Evolutionary conservation across 2,113 vertebrate genomes (phyloP).

Genomic region (Etia nguti): DNA sequence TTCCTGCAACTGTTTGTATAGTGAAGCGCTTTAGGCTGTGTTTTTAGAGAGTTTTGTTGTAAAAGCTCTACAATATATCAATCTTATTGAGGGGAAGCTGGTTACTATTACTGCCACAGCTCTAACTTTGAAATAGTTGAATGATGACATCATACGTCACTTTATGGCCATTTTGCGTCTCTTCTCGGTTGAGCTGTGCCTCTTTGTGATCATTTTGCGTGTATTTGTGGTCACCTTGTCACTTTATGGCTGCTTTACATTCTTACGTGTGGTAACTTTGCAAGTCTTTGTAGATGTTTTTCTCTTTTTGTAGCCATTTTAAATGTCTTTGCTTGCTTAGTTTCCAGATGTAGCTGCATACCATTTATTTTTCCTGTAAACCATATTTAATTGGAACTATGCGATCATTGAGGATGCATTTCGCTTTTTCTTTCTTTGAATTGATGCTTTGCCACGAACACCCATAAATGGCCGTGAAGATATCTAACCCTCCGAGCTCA

Average conservation of each 20-base stretch:
- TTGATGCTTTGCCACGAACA: neutral
- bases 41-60: conserved; percentile 40
- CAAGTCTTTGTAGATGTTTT: neutral
- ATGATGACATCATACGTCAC: neutral
- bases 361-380: neutral
- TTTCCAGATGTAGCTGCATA: neutral
- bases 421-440: neutral
- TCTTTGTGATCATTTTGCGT: neutral
- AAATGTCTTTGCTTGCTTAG: neutral
- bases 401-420: neutral
- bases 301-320: neutral
- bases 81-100: neutral
- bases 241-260: neutral
- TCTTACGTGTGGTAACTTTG: neutral
- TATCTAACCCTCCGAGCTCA: neutral
- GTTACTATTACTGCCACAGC: neutral
- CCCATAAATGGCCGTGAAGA: neutral
- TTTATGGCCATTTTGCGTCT: neutral
- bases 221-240: neutral
- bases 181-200: neutral
- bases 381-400: neutral
- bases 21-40: conserved; percentile 39
- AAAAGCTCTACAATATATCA: conserved; percentile 19
- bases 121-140: neutral
- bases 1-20: conserved; percentile 59